Evolutionary conservation across 2,888 invertebrate genomes (phyloP), one percentile per base, ranked within the genome.

Genomic region (Sepioteuthis lessoniana): DNA sequence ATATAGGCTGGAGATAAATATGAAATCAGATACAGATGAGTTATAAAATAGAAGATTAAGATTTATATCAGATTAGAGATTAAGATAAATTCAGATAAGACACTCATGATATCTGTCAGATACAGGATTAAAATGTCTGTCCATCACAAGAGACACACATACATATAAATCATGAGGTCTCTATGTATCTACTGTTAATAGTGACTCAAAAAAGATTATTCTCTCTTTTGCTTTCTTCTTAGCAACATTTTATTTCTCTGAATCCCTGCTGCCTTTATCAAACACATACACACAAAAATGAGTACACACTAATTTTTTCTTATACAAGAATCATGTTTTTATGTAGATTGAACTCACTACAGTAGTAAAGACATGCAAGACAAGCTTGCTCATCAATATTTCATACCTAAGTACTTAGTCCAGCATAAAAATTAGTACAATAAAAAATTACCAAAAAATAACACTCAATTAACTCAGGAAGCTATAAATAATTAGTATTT

Each of bases 21-120:
- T 55, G 5, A 55, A 55, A 55, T 55, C 55, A 55, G 76, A 76
- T 76, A 76, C 76, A 76, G 76, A 76, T 76, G 76, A n/a, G 76
- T 76, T 76, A 76, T 76, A 76, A n/a, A 76, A 76, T 76, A 35
- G n/a, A 76, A 76, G 76, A 76, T 76, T 76, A 76, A n/a, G n/a
- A 35, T 76, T 76, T 76, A 76, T 76, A 76, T 76, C 76, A 76
- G 76, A 76, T 76, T 76, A 76, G 35, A 76, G 76, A 35, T 76
- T 76, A 76, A n/a, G 76, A 76, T 76, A 76, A 35, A 76, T 76
- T 76, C 76, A 10, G 76, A 76, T 76, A 76, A 76, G 76, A 76
- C 35, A 76, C 76, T 76, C n/a, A 35, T n/a, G 76, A 76, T 76
- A 76, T 76, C 76, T 76, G 76, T 76, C 76, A 76, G 76, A 76